Base-by-base conservation (phyloP, 1,140 invertebrate genomes). In the Chironomus striatipennis region DNA sequence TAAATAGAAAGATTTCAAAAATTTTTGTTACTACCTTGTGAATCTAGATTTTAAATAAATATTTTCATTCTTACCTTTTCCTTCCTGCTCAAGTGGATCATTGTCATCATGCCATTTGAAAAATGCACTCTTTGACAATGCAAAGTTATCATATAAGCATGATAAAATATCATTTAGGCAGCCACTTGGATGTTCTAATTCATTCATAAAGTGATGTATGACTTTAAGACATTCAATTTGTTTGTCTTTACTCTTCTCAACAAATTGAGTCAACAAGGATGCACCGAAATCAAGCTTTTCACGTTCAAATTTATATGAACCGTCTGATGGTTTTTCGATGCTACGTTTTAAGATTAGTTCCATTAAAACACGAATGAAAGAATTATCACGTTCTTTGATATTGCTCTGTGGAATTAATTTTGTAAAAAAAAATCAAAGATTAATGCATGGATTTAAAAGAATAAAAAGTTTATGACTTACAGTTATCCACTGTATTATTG, bases 81-180 rank as follows among this genome's bases (percentile, higher is more conserved):
- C 65, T 20, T 70, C 65, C 10, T 70, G 65, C 65, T 70, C 65
- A 18, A 18, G 18, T 21, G 65, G 65, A 20, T 18, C 20, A 7
- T 20, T 17, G 20, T 70, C 65, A 70, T 70, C 65, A 10, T 21
- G 65, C 65, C 65, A 70, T 10, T 70, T 70, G 65, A 20, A 70
- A 12, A 70, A 21, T 20, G 17, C 65, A 18, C 17, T 21, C 10
- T 21, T 18, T 70, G 65, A 70, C 6, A 70, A 21, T 10, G 65
- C 65, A 70, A 70, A 70, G 18, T 70, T 70, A 18, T 70, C 65
- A 21, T 70, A 70, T 21, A 70, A 20, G 65, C 65, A 70, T 20
- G 17, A 18, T 21, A 70, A 70, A 70, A 70, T 70, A 20, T 70
- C 20, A 18, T 18, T 17, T 18, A 67, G 17, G 20, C 17, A 18